Percentiles rank a stretch among this genome's conserved stretches.
phyloP scores from a whole-genome alignment of 2,888 invertebrate genomes.

The Masnerella sp. region DNA sequence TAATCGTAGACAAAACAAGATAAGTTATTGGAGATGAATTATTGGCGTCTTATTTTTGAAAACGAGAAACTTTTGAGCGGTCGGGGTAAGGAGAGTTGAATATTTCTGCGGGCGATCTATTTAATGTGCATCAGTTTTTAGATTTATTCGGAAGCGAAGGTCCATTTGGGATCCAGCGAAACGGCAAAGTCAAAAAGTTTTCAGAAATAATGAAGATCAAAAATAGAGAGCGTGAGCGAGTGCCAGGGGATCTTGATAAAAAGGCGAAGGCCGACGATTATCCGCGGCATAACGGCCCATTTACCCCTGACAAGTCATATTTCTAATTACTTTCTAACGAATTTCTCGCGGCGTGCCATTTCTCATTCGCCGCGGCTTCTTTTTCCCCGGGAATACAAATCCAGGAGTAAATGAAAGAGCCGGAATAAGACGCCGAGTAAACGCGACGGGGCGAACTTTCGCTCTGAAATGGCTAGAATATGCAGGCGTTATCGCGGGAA shows the following conservation, averaged over 20 bases:
- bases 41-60: too few relatives aligned
- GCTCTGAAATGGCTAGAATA: constrained; percentile 42
- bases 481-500: constrained; percentile 63
- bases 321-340: constrained; percentile 74
- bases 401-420: constrained; percentile 46
- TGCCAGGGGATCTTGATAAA: constrained; percentile 58
- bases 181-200: constrained; percentile 49
- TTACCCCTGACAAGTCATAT: constrained; percentile 73
- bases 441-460: constrained; percentile 49
- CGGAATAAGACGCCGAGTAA: constrained; percentile 43
- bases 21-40: too few relatives aligned
- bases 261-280: constrained; percentile 65
- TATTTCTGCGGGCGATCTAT: background rate
- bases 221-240: constrained; percentile 36
- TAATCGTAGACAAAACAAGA: too few relatives aligned
- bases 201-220: constrained; percentile 51
- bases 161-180: constrained; percentile 40
- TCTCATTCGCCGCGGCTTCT: constrained; percentile 58
- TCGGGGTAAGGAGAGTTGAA: too few relatives aligned
- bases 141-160: constrained; percentile 26
- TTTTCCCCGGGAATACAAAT: constrained; percentile 62
- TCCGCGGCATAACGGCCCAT: constrained; percentile 73
- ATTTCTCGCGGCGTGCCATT: constrained; percentile 57
- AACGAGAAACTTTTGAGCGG: too few relatives aligned
- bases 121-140: constrained; percentile 19